Percentiles rank a stretch among this genome's conserved stretches.
phyloP scores from a whole-genome alignment of 2,888 invertebrate species.

The Aspidiotus rigidus region DNA sequence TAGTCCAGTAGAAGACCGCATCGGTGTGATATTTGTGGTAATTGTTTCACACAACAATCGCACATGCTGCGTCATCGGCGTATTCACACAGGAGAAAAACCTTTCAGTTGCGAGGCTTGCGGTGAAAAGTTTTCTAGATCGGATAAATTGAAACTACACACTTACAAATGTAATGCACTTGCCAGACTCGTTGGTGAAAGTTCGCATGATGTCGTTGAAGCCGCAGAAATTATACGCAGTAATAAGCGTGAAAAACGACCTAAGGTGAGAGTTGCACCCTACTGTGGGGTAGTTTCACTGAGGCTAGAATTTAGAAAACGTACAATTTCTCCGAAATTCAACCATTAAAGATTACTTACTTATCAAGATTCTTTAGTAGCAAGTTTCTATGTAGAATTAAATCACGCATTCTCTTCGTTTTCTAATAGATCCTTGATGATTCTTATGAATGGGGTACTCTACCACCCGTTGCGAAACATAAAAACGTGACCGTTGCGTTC shows the following conservation, averaged over 20 bases:
- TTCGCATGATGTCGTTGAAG: not conserved
- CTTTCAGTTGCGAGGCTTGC: slow-evolving; percentile 11
- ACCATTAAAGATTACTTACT: too few species aligned
- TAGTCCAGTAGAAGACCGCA: slow-evolving; percentile 16
- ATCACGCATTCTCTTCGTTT: not conserved
- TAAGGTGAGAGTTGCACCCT: not conserved
- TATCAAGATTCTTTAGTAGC: too few species aligned
- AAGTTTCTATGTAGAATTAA: too few species aligned
- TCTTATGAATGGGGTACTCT: slow-evolving; percentile 16
- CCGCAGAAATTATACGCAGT: not conserved
- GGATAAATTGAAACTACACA: slow-evolving; percentile 22
- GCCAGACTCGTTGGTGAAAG: slow-evolving; percentile 6
- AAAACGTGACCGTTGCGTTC: slow-evolving; percentile 21
- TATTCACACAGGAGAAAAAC: slow-evolving; percentile 14
- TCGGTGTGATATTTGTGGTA: slow-evolving; percentile 27
- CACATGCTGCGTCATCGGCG: slow-evolving; percentile 23
- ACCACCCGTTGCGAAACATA: slow-evolving; percentile 5
- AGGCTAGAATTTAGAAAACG: too few species aligned
- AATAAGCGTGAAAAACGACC: slow-evolving; percentile 26
- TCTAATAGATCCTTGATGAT: slow-evolving; percentile 14
- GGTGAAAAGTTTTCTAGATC: slow-evolving; percentile 13
- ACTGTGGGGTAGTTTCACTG: not conserved
- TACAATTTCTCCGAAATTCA: too few species aligned
- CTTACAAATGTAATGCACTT: slow-evolving; percentile 7
- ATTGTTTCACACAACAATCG: slow-evolving; percentile 29